phyloP scores from a whole-genome alignment of 2,888 invertebrate genomes.

The Ochlodes sylvanus region DNA sequence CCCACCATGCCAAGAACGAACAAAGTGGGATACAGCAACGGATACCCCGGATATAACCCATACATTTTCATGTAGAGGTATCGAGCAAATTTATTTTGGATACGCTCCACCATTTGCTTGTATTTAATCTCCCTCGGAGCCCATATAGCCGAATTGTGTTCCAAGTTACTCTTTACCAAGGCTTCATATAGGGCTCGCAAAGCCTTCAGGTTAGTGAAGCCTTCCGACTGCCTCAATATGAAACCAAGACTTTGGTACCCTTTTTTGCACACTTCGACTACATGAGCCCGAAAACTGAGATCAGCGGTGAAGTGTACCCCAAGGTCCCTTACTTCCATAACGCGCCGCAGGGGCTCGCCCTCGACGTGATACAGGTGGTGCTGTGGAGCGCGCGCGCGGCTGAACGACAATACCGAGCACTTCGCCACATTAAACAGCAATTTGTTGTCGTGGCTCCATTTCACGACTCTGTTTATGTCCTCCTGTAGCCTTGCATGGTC shows the following conservation, averaged over 20 bases:
- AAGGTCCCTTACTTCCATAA: no score
- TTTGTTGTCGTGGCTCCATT: no score
- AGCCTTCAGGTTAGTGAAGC: slow-evolving; percentile 28
- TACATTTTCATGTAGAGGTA: slow-evolving; percentile 4
- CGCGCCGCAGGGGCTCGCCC: no score
- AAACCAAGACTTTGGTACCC: slow-evolving; percentile 14
- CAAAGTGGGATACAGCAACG: slow-evolving; percentile 14
- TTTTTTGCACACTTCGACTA: no score
- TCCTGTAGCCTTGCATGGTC: slow-evolving; percentile 14
- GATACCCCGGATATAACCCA: slow-evolving; percentile 13
- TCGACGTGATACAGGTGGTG: no score
- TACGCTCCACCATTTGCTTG: slow-evolving; percentile 6
- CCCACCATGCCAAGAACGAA: no score
- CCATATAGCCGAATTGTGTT: slow-evolving; percentile 39
- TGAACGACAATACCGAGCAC: no score
- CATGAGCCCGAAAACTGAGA: no score
- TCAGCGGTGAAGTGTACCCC: no score
- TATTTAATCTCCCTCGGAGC: slow-evolving; percentile 36
- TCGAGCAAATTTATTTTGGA: slow-evolving; percentile 15
- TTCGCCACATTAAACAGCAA: background rate
- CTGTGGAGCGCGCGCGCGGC: no score
- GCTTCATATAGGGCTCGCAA: slow-evolving; percentile 24
- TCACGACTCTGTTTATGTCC: no score
- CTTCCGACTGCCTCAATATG: slow-evolving; percentile 19
- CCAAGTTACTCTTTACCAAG: no score